Conservation (phyloP, 2,113 vertebrate species). For the Heteronetta atricapilla region DNA sequence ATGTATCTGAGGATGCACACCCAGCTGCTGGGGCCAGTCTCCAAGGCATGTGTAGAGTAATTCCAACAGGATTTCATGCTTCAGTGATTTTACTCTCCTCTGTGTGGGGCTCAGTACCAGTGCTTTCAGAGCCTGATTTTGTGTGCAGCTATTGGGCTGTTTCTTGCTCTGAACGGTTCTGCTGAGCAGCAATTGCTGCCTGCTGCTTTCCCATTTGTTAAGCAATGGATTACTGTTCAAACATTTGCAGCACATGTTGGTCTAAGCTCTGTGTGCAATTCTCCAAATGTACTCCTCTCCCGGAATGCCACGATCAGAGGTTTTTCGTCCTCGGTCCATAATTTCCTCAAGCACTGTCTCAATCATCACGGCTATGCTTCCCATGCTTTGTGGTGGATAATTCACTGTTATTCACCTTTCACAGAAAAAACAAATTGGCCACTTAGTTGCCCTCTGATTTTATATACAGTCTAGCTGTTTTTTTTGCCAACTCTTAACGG, state of each 20-base stretch:
- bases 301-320: not conserved
- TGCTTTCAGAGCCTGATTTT: slow-evolving; percentile 6
- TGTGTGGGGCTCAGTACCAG: not conserved
- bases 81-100: not conserved
- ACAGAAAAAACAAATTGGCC: not conserved
- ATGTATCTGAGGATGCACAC: slow-evolving; percentile 20
- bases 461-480: not conserved
- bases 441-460: slow-evolving; percentile 24
- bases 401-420: not conserved
- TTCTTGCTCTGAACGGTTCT: not conserved
- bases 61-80: slow-evolving; percentile 39
- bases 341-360: slow-evolving; percentile 18
- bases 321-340: slow-evolving; percentile 3
- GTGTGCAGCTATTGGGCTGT: not conserved
- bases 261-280: not conserved
- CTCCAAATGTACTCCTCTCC: slow-evolving; percentile 12
- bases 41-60: not conserved
- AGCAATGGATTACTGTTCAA: slow-evolving; percentile 42
- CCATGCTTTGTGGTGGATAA: not conserved
- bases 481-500: not conserved
- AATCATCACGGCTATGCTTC: not conserved
- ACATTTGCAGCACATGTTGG: not conserved
- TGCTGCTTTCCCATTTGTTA: slow-evolving; percentile 45
- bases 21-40: not conserved
- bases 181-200: slow-evolving; percentile 22